Base-by-base conservation (phyloP, 2,888 invertebrate genomes). In the Agrotis clavis region DNA sequence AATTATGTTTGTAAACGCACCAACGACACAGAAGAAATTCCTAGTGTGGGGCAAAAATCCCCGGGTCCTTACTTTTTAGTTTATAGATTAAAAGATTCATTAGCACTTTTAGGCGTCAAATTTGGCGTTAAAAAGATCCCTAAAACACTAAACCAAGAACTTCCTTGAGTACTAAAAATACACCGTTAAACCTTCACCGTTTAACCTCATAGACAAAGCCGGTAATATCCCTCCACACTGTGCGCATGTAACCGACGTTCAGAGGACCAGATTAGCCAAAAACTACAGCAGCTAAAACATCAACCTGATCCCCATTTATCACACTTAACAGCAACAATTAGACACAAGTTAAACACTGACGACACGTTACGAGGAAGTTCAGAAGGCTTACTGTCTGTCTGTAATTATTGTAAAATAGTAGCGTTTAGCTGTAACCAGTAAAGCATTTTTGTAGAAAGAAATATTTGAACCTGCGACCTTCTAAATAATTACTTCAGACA, bases 251-350 rank as follows among this genome's bases (percentile, higher is more conserved):
- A 30, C 19, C 30, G 13, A 51, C 47, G n/a, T 48, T 48, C 35
- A 61, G 16, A 30, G 53, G 35, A 76, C 60, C 67, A 67, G 62
- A 57, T 68, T 81, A 77, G 53, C 67, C 61, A 59, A 77, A 72
- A 79, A 68, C 82, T 65, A 68, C 71, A 68, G 19, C 47, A 72
- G 48, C 82, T 77, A 72, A 82, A 79, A 68, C 67, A 68, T 59
- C 82, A 77, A 59, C 53, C 57, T 67, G 66, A 72, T 77, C 59
- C 64, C 63, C 62, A 66, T 79, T 77, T 82, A 68, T 79, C 67
- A 82, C 78, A 79, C 72, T 79, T 79, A 77, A 82, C 72, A 67
- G 72, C 82, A 68, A 72, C 78, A 82, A 82, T 79, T 82, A 79
- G 72, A 68, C 72, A 82, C 65, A 48, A 66, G 62, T 72, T 68